A percentile compares a stretch with the other conserved stretches of the same genome.
These are phyloP conservation scores for Lutraria rhynchaena DNA, from an alignment of 1,140 invertebrate genomes.

Conservation along the genomic window DNA sequence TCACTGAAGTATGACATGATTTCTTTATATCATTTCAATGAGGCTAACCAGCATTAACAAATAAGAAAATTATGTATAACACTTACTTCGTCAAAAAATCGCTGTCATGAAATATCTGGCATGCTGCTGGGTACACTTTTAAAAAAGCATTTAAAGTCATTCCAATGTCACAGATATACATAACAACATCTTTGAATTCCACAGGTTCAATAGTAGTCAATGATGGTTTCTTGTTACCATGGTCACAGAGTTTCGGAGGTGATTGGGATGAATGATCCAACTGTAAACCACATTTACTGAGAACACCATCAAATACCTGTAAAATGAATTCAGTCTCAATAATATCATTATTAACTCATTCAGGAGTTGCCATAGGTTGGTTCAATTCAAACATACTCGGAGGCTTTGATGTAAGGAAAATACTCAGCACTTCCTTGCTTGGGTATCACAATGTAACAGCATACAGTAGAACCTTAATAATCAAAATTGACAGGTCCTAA, in stretches of 20 bases:
- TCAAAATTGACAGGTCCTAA: too few species aligned
- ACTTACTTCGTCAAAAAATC: constrained; percentile 70
- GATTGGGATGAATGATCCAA: constrained; percentile 63
- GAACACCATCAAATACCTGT: constrained; percentile 81
- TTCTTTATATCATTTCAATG: background rate
- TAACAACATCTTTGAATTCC: constrained; percentile 87
- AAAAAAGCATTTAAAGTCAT: constrained; percentile 87
- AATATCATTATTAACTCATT: too few species aligned
- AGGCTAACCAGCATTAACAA: too few species aligned
- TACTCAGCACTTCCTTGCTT: too few species aligned
- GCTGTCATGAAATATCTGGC: constrained; percentile 82
- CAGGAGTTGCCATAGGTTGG: too few species aligned
- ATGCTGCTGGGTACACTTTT: constrained; percentile 85
- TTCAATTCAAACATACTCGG: too few species aligned
- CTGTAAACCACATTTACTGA: constrained; percentile 84
- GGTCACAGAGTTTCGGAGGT: constrained; percentile 72
- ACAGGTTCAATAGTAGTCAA: constrained; percentile 65
- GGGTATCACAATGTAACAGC: too few species aligned
- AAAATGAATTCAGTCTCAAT: constrained; percentile 25
- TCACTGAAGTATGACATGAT: background rate
- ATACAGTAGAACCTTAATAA: too few species aligned
- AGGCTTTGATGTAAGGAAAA: too few species aligned
- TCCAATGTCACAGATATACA: constrained; percentile 88
- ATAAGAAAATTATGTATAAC: background rate
- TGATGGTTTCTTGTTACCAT: constrained; percentile 4